phyloP scores from a whole-genome alignment of 2,797 vertebrate species.

The Pteropus rufus region DNA sequence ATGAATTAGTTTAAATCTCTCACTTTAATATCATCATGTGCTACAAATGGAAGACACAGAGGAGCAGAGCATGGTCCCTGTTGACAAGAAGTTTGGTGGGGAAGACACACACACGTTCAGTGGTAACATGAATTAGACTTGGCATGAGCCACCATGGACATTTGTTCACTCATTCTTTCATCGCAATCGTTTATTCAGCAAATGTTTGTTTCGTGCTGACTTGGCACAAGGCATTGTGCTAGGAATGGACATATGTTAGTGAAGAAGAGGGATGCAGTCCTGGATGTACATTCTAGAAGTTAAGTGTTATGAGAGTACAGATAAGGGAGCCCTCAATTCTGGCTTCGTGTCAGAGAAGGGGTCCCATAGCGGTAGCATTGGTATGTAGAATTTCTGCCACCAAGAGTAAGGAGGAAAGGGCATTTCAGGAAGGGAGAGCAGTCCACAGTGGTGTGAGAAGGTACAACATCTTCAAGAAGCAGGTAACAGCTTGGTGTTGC shows the following conservation, averaged over 20 bases:
- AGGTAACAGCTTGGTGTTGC: not conserved
- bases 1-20: not conserved
- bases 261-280: not conserved
- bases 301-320: not conserved
- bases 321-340: not conserved
- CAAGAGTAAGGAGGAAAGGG: not conserved
- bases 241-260: not conserved
- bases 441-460: not conserved
- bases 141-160: not conserved
- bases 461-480: not conserved
- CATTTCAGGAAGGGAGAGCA: not conserved
- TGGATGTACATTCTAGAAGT: not conserved
- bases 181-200: not conserved
- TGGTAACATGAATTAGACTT: not conserved
- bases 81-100: not conserved
- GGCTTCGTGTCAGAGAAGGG: not conserved
- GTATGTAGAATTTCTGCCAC: not conserved
- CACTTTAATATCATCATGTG: not conserved
- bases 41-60: not conserved
- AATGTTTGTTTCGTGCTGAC: not conserved
- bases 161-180: not conserved
- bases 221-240: not conserved
- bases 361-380: not conserved
- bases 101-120: not conserved
- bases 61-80: not conserved